Conservation (phyloP, 2,888 invertebrate genomes). For the Zaprionus lineosus region DNA sequence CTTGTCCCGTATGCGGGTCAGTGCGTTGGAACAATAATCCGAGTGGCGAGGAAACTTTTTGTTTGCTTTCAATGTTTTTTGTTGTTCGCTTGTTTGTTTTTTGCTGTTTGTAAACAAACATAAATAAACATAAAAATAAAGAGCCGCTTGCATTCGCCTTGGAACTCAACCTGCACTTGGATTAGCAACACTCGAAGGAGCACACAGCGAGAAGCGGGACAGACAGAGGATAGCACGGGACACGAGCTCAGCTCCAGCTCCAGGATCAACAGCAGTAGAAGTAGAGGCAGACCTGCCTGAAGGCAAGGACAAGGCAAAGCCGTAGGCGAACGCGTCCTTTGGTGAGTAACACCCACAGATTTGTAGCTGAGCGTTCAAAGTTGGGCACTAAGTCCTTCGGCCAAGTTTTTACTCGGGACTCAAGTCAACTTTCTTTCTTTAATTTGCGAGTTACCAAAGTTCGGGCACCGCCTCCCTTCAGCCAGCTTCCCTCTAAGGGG, state of each 20-base stretch:
- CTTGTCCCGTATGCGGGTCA: conserved; percentile 45
- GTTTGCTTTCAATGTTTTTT: neutral
- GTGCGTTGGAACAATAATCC: conserved; percentile 65
- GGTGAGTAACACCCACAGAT: conserved; percentile 49
- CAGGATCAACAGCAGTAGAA: conserved; percentile 6
- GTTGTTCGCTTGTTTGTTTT: neutral
- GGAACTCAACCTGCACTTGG: conserved; percentile 43
- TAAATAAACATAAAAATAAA: conserved; percentile 29
- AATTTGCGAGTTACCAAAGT: no score
- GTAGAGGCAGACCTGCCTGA: no score
- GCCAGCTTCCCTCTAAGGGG: no score
- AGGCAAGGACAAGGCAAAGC: conserved; percentile 1
- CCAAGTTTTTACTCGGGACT: no score
- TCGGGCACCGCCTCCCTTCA: no score
- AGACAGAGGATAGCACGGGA: no score
- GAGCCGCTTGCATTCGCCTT: conserved; percentile 14
- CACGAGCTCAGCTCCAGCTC: no score
- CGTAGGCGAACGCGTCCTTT: conserved; percentile 14
- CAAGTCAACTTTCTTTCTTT: no score
- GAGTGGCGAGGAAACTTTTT: conserved; percentile 14
- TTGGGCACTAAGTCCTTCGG: conserved; percentile 33
- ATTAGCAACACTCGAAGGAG: conserved; percentile 39
- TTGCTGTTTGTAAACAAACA: neutral
- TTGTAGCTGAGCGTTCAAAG: conserved; percentile 41
- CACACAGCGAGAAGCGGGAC: no score